These are phyloP conservation scores for Hormiphora californensis DNA, from an alignment of 37 sponge, comb jelly and placozoan genomes.

Conservation along the genomic window DNA sequence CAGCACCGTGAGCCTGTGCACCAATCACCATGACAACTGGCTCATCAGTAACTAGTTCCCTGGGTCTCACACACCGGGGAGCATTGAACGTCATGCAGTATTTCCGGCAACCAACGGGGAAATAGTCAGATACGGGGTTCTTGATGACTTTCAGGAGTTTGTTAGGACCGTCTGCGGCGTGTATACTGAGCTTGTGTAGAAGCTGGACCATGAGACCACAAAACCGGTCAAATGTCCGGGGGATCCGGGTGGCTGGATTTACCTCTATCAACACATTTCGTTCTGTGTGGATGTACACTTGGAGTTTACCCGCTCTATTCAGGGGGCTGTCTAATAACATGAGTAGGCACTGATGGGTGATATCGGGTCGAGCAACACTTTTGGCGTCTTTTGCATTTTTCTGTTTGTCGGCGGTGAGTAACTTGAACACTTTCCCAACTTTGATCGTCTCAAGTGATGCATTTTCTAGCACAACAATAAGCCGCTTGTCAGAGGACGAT, in stretches of 20 bases:
- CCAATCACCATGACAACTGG: constrained; percentile 95
- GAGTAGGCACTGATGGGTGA: constrained; percentile 95
- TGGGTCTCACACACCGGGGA: constrained; percentile 72
- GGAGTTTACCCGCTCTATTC: constrained; percentile 91
- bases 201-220: constrained; percentile 98
- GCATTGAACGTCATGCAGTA: constrained; percentile 77
- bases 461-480: constrained; percentile 90
- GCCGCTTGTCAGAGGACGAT: constrained; percentile 59
- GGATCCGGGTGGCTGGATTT: constrained; percentile 85
- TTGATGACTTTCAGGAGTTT: constrained; percentile 97
- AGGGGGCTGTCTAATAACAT: constrained; percentile 99
- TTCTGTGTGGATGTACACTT: constrained; percentile 93
- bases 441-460: constrained; percentile 88
- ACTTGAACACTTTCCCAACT: constrained; percentile 82
- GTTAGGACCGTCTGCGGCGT: constrained; percentile 91
- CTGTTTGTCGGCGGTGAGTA: constrained; percentile 84
- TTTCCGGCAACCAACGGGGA: constrained; percentile 87
- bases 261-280: constrained; percentile 95
- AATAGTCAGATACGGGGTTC: constrained; percentile 88
- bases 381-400: constrained; percentile 65
- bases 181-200: constrained; percentile 91
- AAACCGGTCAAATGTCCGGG: constrained; percentile 95
- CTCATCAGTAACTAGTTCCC: constrained; percentile 66
- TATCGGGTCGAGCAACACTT: constrained; percentile 86
- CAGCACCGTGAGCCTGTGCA: constrained; percentile 96